Evolutionary conservation across 2,888 invertebrate species (phyloP).

Genomic region (Archips crataeganus): DNA sequence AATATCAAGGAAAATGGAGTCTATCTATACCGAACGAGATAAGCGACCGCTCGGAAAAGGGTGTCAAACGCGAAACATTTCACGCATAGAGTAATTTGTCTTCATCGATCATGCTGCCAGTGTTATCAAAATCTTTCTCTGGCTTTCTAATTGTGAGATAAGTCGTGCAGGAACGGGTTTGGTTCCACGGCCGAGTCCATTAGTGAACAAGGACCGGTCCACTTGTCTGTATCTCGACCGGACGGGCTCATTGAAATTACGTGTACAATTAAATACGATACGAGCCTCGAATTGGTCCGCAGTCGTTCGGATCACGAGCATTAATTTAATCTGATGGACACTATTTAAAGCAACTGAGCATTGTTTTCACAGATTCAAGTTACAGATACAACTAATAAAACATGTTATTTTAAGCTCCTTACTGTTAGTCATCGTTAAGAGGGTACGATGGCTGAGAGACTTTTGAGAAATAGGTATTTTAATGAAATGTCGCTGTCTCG

Average conservation of each 20-base stretch:
- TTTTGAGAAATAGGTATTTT: too few species aligned
- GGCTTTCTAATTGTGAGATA: conserved; percentile 70
- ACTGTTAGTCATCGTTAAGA: neutral
- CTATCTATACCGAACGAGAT: conserved; percentile 25
- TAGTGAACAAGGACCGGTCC: conserved; percentile 60
- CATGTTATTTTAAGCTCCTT: neutral
- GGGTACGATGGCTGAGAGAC: too few species aligned
- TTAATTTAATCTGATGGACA: conserved; percentile 33
- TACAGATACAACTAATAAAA: conserved; percentile 18
- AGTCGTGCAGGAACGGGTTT: conserved; percentile 58
- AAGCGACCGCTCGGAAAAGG: conserved; percentile 26
- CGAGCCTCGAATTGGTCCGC: conserved; percentile 50
- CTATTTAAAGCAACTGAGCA: conserved; percentile 27
- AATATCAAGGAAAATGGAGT: conserved; percentile 22
- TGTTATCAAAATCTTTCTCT: conserved; percentile 59
- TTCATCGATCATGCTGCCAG: conserved; percentile 62
- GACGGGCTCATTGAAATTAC: conserved; percentile 59
- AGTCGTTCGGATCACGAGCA: conserved; percentile 32
- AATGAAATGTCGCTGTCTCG: too few species aligned
- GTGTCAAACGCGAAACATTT: conserved; percentile 39
- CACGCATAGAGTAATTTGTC: conserved; percentile 39
- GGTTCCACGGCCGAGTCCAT: conserved; percentile 49
- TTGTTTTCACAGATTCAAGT: conserved; percentile 28
- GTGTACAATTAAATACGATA: conserved; percentile 56
- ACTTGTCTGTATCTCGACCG: conserved; percentile 49